Base-by-base conservation (phyloP, 53 echinoderm and acorn worm species). In the Henricia sp. region DNA sequence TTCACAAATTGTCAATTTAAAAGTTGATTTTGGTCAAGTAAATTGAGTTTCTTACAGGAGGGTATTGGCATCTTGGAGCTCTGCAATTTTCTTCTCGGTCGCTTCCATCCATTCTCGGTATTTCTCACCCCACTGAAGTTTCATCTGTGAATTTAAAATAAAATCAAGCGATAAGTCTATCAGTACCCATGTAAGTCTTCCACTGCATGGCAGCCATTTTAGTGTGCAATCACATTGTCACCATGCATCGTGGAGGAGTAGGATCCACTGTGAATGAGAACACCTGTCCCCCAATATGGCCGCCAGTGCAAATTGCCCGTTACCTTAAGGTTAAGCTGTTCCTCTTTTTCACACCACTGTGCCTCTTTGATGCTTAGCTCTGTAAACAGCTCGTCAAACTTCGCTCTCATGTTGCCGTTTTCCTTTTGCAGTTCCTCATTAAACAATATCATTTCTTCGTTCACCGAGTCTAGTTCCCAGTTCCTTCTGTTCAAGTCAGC, bases 301-400 rank as follows among this genome's bases (percentile, higher is more conserved):
- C n/a, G n/a, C n/a, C n/a, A n/a, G n/a, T n/a, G n/a, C n/a, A n/a
- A n/a, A n/a, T n/a, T n/a, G n/a, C n/a, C n/a, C n/a, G n/a, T n/a
- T 23, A 96, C 96, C 92, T 94, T 94, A 20, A 96, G 71, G 67
- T 96, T 96, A 16, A 96, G 92, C 65, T 96, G 90, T 70, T 96
- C 96, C 52, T 96, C 96, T 39, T 94, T 94, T 53, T 96, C 96
- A 52, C 96, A 96, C 96, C 96, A 96, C 68, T 93, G 90, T 6
- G 96, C 96, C 77, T 96, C 96, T 67, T 96, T 96, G 48, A 96
- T 87, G 72, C 96, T 96, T 13, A 96, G 90, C 58, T 96, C 96
- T 0, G 90, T 90, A 33, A 96, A 94, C 38, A 96, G 53, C 77
- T 96, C 84, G 40, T 96, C 96, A 94, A 93, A 96, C 44, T 94